phyloP scores from a whole-genome alignment of 2,113 vertebrate species.

The Microcebus tavaratra region DNA sequence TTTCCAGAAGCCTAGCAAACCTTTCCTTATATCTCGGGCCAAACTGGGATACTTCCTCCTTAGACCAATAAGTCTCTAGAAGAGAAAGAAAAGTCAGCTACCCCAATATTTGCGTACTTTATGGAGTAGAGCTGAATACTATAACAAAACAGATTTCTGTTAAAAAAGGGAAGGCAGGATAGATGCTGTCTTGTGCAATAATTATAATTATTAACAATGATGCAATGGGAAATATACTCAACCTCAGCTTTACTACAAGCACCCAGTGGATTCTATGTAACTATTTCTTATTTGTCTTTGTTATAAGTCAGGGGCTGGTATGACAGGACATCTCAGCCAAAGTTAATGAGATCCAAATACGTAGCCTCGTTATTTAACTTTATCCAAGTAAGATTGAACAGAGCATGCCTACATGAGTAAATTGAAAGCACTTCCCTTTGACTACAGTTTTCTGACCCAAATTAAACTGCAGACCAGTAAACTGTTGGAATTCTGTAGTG shows the following conservation, averaged over 20 bases:
- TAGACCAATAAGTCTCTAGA: background rate
- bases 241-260: background rate
- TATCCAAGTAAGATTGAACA: constrained; percentile 7
- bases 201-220: background rate
- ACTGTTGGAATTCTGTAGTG: background rate
- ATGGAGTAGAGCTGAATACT: background rate
- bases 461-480: background rate
- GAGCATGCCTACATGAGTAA: constrained; percentile 6
- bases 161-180: background rate
- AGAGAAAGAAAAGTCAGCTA: background rate
- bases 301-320: background rate
- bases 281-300: background rate
- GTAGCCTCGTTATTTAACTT: background rate
- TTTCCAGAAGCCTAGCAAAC: background rate
- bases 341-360: background rate
- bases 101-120: background rate
- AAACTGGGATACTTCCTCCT: background rate
- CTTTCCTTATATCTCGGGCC: background rate
- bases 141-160: background rate
- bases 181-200: background rate
- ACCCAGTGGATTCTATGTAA: background rate
- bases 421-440: background rate
- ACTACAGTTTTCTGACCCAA: background rate
- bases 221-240: background rate
- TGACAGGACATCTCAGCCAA: constrained; percentile 11